These are phyloP conservation scores for Papilio demoleus DNA, from an alignment of 2,888 invertebrate genomes.

Conservation along the genomic window DNA sequence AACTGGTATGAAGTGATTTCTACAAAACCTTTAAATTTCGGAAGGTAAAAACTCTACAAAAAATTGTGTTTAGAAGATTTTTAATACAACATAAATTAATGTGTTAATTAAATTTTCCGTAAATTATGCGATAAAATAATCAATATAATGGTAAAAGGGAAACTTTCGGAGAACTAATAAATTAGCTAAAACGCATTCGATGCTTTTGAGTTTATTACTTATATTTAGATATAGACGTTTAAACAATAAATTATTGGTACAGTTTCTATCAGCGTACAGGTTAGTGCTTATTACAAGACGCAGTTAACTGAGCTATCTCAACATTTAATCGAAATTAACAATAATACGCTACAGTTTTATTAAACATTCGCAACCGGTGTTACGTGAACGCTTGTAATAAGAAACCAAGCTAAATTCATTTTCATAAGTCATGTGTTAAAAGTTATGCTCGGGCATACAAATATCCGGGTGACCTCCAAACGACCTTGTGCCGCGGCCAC, in stretches of 20 bases:
- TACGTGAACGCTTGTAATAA: conserved; percentile 16
- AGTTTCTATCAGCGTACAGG: conserved; percentile 17
- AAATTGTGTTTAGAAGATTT: too few relatives aligned
- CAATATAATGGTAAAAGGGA: too few relatives aligned
- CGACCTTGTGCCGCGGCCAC: conserved; percentile 66
- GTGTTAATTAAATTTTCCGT: too few relatives aligned
- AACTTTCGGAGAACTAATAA: too few relatives aligned
- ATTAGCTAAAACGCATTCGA: too few relatives aligned
- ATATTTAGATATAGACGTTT: conserved; percentile 4
- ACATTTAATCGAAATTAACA: conserved; percentile 34
- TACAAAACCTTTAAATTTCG: too few relatives aligned
- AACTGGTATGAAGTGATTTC: too few relatives aligned
- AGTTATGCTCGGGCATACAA: conserved; percentile 46
- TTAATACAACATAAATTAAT: too few relatives aligned
- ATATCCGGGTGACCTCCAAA: conserved; percentile 72
- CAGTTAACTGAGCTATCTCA: conserved; percentile 31
- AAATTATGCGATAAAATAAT: too few relatives aligned
- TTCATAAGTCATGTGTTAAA: conserved; percentile 31
- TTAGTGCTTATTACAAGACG: conserved; percentile 31
- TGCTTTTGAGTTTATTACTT: too few relatives aligned
- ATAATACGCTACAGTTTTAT: conserved; percentile 27
- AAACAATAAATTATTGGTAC: conserved; percentile 34
- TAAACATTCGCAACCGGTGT: conserved; percentile 28
- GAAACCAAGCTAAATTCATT: conserved; percentile 7
- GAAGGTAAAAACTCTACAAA: too few relatives aligned